Percentiles rank a stretch among this genome's conserved stretches.
These are phyloP conservation scores for Acronicta leporina DNA, from an alignment of 2,888 invertebrate species.

Conservation along the genomic window DNA sequence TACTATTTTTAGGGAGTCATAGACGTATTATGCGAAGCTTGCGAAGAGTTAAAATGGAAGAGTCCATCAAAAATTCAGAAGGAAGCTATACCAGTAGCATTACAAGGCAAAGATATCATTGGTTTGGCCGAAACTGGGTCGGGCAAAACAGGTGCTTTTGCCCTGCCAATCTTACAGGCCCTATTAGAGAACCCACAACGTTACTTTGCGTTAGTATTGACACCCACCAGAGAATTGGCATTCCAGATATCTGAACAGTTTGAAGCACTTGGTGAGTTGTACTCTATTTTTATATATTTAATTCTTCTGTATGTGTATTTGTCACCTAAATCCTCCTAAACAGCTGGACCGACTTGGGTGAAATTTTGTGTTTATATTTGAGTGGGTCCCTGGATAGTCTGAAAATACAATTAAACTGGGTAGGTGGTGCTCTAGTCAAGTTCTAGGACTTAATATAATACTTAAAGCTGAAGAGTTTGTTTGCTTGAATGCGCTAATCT, in stretches of 20 bases:
- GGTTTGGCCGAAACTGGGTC: conserved; percentile 95
- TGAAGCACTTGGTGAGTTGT: conserved; percentile 95
- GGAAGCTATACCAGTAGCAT: conserved; percentile 97
- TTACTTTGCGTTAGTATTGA: conserved; percentile 97
- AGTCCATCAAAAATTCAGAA: conserved; percentile 97
- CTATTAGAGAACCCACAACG: conserved; percentile 97
- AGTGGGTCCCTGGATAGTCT: too few species aligned
- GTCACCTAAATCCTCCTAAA: too few species aligned
- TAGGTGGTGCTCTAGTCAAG: too few species aligned
- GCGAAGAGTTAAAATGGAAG: conserved; percentile 97
- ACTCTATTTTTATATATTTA: too few species aligned
- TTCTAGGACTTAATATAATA: too few species aligned
- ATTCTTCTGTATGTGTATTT: too few species aligned
- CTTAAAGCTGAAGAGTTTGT: too few species aligned
- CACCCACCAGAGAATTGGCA: conserved; percentile 99
- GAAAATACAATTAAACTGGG: too few species aligned
- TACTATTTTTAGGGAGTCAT: conserved; percentile 93
- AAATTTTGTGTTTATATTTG: too few species aligned
- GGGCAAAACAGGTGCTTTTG: conserved; percentile 99
- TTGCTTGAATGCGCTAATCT: too few species aligned
- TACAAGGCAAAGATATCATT: conserved; percentile 93
- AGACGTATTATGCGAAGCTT: conserved; percentile 97
- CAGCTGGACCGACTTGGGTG: too few species aligned
- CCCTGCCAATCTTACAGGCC: conserved; percentile 97
- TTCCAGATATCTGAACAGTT: conserved; percentile 99